Conservation (phyloP, 53 echinoderm and acorn worm species). For the Holothuria leucospilota region DNA sequence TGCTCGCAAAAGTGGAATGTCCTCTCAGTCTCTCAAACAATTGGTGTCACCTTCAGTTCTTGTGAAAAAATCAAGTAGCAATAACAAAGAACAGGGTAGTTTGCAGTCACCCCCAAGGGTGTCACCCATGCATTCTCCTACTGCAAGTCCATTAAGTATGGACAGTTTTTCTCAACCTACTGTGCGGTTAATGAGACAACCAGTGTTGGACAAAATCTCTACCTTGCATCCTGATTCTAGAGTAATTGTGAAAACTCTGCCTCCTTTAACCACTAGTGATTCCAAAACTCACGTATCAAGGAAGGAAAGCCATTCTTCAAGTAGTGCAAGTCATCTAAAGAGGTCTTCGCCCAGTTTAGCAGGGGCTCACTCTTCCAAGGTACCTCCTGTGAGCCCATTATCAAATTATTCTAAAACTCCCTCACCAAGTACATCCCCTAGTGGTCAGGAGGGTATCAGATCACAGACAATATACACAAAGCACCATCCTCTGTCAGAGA, state of each 20-base stretch:
- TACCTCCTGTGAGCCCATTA: conserved; percentile 9
- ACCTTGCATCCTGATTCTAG: background rate
- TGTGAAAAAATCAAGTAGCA: background rate
- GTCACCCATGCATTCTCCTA: background rate
- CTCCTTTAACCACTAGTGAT: background rate
- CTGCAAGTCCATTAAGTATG: background rate
- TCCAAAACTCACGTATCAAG: background rate
- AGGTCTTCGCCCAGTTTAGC: conserved; percentile 2
- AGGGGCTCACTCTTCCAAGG: background rate
- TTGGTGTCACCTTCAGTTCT: too few species aligned
- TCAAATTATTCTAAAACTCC: conserved; percentile 13
- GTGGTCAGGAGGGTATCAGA: conserved; percentile 18
- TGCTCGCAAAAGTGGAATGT: too few species aligned
- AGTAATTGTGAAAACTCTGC: background rate
- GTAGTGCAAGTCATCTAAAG: background rate
- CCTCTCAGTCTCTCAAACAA: too few species aligned
- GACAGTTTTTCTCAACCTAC: conserved; percentile 67
- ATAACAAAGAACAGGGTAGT: background rate
- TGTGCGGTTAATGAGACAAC: conserved; percentile 68
- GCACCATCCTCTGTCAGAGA: conserved; percentile 1
- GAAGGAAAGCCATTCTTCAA: background rate
- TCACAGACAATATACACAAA: conserved; percentile 45
- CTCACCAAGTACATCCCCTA: conserved; percentile 32
- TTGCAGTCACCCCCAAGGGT: background rate
- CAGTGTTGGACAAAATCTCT: conserved; percentile 52